Evolutionary conservation across 2,888 invertebrate species (phyloP).

Genomic region (Lomographa bimaculata): DNA sequence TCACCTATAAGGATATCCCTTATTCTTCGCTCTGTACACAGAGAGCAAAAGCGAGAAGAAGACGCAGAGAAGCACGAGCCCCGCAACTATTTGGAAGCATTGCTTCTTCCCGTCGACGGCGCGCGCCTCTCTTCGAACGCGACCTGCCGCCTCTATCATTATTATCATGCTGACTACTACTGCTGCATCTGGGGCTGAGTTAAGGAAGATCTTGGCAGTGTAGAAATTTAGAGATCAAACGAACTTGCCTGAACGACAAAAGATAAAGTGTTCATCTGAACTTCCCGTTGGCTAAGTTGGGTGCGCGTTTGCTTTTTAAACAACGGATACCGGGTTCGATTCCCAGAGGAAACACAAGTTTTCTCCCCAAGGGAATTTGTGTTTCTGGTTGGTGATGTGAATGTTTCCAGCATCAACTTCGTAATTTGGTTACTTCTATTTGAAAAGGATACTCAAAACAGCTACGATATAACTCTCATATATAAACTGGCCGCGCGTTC

Average conservation of each 20-base stretch:
- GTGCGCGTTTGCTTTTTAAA: too few species aligned
- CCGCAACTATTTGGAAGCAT: conserved; percentile 93
- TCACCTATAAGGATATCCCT: conserved; percentile 99
- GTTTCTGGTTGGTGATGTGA: too few species aligned
- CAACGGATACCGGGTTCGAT: too few species aligned
- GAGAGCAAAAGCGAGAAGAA: conserved; percentile 98
- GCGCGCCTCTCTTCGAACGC: conserved; percentile 52
- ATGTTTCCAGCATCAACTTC: too few species aligned
- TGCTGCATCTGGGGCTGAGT: conserved; percentile 88
- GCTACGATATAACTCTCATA: conserved; percentile 99
- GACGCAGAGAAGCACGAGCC: conserved; percentile 93
- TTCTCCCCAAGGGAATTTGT: too few species aligned
- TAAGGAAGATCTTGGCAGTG: conserved; percentile 43
- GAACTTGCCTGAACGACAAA: too few species aligned
- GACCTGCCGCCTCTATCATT: conserved; percentile 93
- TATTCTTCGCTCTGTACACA: conserved; percentile 98
- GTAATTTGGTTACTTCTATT: too few species aligned
- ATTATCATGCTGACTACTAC: conserved; percentile 97
- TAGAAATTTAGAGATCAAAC: too few species aligned
- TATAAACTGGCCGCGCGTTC: conserved; percentile 98
- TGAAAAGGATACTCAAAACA: conserved; percentile 93
- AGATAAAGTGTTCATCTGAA: too few species aligned
- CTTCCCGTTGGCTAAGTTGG: too few species aligned
- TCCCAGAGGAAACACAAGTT: too few species aligned
- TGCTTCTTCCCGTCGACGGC: conserved; percentile 89